A percentile compares a stretch with the other conserved stretches of the same genome.
phyloP scores from a whole-genome alignment of 2,797 vertebrate species.

The Bovichtus variegatus region DNA sequence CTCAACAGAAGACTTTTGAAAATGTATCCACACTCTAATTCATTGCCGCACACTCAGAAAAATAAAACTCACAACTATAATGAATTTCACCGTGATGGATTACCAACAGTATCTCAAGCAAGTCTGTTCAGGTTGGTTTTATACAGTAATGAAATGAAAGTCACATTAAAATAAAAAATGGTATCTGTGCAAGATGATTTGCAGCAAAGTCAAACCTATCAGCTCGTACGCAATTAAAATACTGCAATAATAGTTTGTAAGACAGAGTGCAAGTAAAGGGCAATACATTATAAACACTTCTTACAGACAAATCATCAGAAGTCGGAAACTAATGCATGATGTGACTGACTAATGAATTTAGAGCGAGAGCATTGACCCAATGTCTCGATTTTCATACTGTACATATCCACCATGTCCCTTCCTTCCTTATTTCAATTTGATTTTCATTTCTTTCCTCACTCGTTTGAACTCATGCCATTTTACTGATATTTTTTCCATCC shows the following conservation, averaged over 20 bases:
- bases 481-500: slow-evolving; percentile 21
- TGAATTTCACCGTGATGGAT: neutral
- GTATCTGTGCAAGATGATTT: neutral
- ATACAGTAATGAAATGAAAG: neutral
- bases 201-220: neutral
- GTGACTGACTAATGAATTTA: neutral
- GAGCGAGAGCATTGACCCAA: neutral
- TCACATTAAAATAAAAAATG: slow-evolving; percentile 1
- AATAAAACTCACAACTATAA: slow-evolving; percentile 1
- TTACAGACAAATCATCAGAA: neutral
- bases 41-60: neutral
- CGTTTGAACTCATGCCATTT: slow-evolving; percentile 23
- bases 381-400: neutral
- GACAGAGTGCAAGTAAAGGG: neutral
- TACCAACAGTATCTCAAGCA: neutral
- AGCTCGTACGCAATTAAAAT: neutral
- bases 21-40: neutral
- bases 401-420: slow-evolving; percentile 1
- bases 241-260: neutral
- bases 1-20: slow-evolving; percentile 3
- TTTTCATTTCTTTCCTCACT: slow-evolving; percentile 21
- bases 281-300: neutral
- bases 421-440: slow-evolving; percentile 7
- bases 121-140: neutral
- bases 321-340: slow-evolving; percentile 12